Conservation (phyloP, 2,113 vertebrate species). For the Dipodomys spectabilis region DNA sequence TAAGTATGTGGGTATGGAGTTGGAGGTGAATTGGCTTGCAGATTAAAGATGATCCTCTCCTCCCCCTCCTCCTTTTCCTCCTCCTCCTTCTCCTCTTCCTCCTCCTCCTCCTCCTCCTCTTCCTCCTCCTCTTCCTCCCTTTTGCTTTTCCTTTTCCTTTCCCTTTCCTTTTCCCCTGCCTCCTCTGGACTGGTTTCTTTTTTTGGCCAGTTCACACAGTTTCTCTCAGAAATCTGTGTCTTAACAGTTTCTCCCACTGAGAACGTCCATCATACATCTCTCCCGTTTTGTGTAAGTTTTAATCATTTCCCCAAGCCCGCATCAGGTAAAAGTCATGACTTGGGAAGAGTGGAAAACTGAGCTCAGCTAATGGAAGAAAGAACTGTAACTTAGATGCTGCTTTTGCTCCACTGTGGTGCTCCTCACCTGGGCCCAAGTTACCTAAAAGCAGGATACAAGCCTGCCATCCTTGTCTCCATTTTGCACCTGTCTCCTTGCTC, state of each 20-base stretch:
- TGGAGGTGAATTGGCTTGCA: background rate
- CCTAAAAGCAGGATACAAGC: too few relatives aligned
- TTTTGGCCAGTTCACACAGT: background rate
- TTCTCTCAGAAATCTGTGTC: background rate
- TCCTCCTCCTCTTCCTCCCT: too few relatives aligned
- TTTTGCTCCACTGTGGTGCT: too few relatives aligned
- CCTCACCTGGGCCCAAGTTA: too few relatives aligned
- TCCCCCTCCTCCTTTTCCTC: background rate
- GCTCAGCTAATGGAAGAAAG: background rate
- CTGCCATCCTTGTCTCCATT: too few relatives aligned
- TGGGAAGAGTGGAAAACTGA: background rate
- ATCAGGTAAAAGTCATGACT: background rate
- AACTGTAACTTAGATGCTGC: too few relatives aligned
- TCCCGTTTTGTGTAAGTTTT: background rate
- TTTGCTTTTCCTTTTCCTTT: accelerated
- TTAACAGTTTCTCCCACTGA: background rate
- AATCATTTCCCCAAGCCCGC: background rate
- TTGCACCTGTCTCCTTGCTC: too few relatives aligned
- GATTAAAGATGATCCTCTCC: background rate
- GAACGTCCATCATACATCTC: background rate
- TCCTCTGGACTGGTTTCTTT: background rate
- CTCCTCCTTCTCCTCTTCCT: background rate
- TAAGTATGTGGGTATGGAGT: background rate
- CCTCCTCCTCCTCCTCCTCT: too few relatives aligned
- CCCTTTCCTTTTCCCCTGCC: background rate